Base-by-base conservation (phyloP, 2,113 vertebrate species). In the Cariama cristata region DNA sequence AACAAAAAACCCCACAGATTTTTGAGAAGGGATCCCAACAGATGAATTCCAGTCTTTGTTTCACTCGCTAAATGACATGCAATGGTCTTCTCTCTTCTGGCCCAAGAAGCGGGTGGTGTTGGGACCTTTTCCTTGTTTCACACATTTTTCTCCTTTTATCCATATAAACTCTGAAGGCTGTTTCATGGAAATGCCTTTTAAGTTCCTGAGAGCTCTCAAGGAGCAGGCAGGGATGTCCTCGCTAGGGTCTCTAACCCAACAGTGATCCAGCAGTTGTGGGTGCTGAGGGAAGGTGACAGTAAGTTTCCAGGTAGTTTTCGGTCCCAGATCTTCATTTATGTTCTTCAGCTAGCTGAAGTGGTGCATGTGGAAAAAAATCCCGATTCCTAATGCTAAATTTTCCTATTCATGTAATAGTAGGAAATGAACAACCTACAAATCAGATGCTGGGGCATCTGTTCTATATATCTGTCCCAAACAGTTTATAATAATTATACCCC, bases 381-480 rank as follows among this genome's bases (percentile, higher is more conserved):
- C 44, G 13, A 91, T 94, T 96, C 67, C 71, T 97, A 86, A 87
- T 38, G 64, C 21, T 53, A 33, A 45, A 23, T 88, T 88, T 72
- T 80, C 79, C 32, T 75, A 35, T 71, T 91, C 89, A 92, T n/a
- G 27, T 44, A 84, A 60, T n/a, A 90, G 27, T 93, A 97, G 97
- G 97, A 98, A 97, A 97, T 81, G 45, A 97, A 92, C 97, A 97
- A 85, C 97, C 97, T 94, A 94, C 97, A 97, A 86, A 93, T 96
- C 97, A 97, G 97, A 93, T 98, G 97, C 95, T 90, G 88, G 90
- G 93, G 93, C 97, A 97, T 97, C 97, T 98, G 97, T 84, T 97
- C 93, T 40, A 42, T 81, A n/a, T 89, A 79, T 91, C 91, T 93
- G 96, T 97, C 95, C 93, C 91, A 93, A 97, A 97, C 97, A 96